These are phyloP conservation scores for Rhabdornis inornatus DNA, from an alignment of 2,113 vertebrate genomes.

Conservation along the genomic window DNA sequence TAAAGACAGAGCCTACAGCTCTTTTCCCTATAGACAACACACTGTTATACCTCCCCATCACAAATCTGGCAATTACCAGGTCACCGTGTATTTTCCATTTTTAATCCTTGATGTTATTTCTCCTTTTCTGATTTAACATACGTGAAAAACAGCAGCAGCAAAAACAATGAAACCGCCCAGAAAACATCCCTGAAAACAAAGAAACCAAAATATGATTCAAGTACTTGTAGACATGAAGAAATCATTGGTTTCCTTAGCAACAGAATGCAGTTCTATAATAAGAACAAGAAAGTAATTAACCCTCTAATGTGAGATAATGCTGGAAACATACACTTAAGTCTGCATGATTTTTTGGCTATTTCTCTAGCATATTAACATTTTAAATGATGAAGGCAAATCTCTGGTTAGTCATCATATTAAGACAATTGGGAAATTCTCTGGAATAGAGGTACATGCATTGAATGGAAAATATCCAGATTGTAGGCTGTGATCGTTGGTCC, in stretches of 20 bases:
- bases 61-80: background rate
- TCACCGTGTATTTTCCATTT: background rate
- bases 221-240: conserved; percentile 34
- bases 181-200: conserved; percentile 5
- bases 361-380: background rate
- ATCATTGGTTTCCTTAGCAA: conserved; percentile 63
- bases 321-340: conserved; percentile 37
- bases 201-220: conserved; percentile 18
- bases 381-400: background rate
- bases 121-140: background rate
- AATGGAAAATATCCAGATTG: background rate
- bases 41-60: background rate
- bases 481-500: background rate
- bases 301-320: conserved; percentile 54
- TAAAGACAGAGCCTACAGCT: background rate
- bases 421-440: background rate
- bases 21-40: background rate
- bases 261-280: conserved; percentile 52
- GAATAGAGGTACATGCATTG: background rate
- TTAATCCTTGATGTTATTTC: background rate
- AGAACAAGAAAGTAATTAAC: conserved; percentile 67
- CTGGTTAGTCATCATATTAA: background rate
- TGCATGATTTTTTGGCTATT: conserved; percentile 4
- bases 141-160: background rate
- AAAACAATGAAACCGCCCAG: background rate